phyloP scores from a whole-genome alignment of 2,113 vertebrate species.

The Lanius collurio region DNA sequence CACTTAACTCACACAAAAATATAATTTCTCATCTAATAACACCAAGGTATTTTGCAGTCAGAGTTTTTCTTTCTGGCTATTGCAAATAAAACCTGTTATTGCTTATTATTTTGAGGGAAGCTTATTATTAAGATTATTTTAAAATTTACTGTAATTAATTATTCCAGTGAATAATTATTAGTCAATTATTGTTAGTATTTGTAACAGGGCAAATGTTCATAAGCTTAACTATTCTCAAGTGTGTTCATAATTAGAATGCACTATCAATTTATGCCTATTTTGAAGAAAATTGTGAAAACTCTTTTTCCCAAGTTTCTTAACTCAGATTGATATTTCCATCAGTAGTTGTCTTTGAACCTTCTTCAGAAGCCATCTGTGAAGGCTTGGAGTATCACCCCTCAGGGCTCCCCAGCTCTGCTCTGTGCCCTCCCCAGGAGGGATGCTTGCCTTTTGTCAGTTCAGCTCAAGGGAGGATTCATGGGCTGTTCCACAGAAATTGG shows the following conservation, averaged over 20 bases:
- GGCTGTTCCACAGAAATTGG: background rate
- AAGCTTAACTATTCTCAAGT: background rate
- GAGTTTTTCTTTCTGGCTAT: background rate
- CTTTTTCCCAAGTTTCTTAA: background rate
- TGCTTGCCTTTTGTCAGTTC: rapidly evolving
- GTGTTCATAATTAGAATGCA: background rate
- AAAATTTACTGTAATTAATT: background rate
- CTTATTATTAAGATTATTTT: background rate
- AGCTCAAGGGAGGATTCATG: rapidly evolving
- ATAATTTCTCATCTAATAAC: background rate
- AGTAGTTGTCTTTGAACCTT: background rate
- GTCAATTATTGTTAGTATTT: background rate
- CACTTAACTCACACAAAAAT: background rate
- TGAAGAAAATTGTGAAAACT: background rate
- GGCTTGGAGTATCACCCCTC: background rate
- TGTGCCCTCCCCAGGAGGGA: background rate
- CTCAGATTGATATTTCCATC: background rate
- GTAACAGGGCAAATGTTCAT: background rate
- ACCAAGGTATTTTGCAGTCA: background rate
- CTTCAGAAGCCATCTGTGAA: background rate
- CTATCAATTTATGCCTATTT: background rate
- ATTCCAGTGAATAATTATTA: background rate
- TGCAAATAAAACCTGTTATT: background rate
- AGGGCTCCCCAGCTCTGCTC: background rate
- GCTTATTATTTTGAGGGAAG: background rate